Base-by-base conservation (phyloP, 1,140 invertebrate species). In the Archegozetes longisetosus region DNA sequence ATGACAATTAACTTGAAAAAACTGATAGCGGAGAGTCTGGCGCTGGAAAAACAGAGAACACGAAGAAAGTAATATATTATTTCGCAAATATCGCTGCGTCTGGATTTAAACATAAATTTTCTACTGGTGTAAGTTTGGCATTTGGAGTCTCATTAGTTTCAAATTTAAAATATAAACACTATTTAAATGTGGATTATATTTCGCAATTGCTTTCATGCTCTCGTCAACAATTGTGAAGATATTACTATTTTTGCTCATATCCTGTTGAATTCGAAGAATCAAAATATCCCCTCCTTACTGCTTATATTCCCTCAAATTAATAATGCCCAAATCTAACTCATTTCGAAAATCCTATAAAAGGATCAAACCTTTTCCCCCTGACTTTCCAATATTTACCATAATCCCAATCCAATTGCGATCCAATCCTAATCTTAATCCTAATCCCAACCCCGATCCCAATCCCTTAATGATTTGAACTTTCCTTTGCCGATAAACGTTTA, bases 31-130 rank as follows among this genome's bases (percentile, higher is more conserved):
- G 80, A 61, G 79, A 80, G 67, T 80, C 78, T 60, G 79, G 79
- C 58, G 80, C 80, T 48, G 79, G 80, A 59, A 81, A 81, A 70
- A 81, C 81, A 58, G 81, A 81, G 67, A 82, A 81, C 69, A 81
- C 81, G 29, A 81, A 81, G 69, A 82, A 82, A 68, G 80, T 82
- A 54, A 82, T 81, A 69, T 71, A 75, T 56, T 81, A 82, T 67
- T 82, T 82, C 67, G 80, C 81, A 54, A 72, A 73, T 58, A 75
- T 82, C 51, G 79, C 77, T 56, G 74, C 77, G n/a, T 64, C 70
- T 17, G 63, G 66, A 3, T 70, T 68, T 51, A 65, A 65, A 46
- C 62, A 58, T 51, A 58, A 58, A 24, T 58, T 58, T 20, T 50
- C 57, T 32, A 24, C 57, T 20, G 48, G 48, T 50, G 57, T 57